These are phyloP conservation scores for Bicyclus anynana DNA, from an alignment of 1,140 invertebrate species.

Conservation along the genomic window DNA sequence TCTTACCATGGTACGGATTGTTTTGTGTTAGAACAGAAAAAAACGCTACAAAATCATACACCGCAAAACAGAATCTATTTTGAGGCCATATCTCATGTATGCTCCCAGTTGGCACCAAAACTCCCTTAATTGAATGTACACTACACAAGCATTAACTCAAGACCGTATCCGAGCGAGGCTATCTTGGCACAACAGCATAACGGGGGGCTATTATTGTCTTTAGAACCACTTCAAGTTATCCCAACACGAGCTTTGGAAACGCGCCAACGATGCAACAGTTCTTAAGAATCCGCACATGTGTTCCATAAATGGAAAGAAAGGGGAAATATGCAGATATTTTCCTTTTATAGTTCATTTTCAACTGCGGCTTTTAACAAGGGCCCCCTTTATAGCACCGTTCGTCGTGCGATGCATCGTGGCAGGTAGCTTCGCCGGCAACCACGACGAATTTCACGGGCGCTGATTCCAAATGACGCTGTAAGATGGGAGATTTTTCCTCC, in stretches of 20 bases:
- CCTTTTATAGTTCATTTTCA: conserved; percentile 18
- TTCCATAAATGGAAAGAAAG: conserved; percentile 27
- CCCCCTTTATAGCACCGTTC: conserved; percentile 22
- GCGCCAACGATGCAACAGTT: conserved; percentile 56
- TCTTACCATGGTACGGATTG: too few species aligned
- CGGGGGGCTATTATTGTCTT: conserved; percentile 39
- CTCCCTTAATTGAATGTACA: conserved; percentile 21
- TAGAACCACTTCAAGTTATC: conserved; percentile 40
- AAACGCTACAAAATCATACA: too few species aligned
- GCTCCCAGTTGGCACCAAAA: conserved; percentile 24
- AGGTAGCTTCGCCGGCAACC: conserved; percentile 41
- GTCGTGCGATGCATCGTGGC: conserved; percentile 32
- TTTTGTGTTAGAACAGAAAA: too few species aligned
- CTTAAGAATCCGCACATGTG: conserved; percentile 41
- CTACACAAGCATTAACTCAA: conserved; percentile 19
- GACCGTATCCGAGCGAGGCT: conserved; percentile 15
- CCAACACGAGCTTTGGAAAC: conserved; percentile 41
- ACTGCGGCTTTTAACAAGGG: conserved; percentile 13
- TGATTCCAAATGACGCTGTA: conserved; percentile 63
- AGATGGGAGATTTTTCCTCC: conserved; percentile 58
- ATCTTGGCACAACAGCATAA: conserved; percentile 33
- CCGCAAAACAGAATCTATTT: too few species aligned
- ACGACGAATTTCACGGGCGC: conserved; percentile 68
- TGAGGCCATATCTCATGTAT: neutral
- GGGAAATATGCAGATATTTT: conserved; percentile 5